Percentiles rank a stretch among this genome's conserved stretches.
Evolutionary conservation across 2,888 invertebrate genomes (phyloP).

Genomic region (Pandemis heparana): DNA sequence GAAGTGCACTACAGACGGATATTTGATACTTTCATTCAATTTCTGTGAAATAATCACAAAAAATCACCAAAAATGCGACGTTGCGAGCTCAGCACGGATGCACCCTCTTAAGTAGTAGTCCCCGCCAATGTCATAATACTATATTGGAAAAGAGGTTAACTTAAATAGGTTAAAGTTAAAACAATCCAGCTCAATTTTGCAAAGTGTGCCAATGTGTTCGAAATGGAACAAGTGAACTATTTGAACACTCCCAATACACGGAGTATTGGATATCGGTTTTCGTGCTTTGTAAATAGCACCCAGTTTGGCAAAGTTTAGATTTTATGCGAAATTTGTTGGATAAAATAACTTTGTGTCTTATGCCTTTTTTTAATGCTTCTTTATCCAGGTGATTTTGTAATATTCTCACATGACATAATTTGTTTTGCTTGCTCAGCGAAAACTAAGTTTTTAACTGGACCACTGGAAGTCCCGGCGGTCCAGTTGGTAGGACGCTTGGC

Average conservation of each 20-base stretch:
- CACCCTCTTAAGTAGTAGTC: too few relatives aligned
- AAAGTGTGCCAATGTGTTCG: constrained; percentile 2
- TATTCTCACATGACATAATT: too few relatives aligned
- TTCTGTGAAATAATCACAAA: too few relatives aligned
- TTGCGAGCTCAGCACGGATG: too few relatives aligned
- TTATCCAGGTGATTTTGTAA: too few relatives aligned
- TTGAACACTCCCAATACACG: constrained; percentile 1
- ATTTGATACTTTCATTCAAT: too few relatives aligned
- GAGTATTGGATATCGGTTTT: constrained; percentile 12
- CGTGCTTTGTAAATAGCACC: background rate
- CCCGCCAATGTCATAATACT: background rate
- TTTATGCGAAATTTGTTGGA: background rate
- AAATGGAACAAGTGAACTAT: constrained; percentile 4
- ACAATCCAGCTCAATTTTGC: background rate
- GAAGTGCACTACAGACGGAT: too few relatives aligned
- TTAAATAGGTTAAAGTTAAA: constrained; percentile 10
- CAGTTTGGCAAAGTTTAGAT: background rate
- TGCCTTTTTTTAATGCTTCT: background rate
- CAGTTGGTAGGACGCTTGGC: too few relatives aligned
- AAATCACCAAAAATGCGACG: too few relatives aligned
- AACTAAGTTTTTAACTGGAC: too few relatives aligned
- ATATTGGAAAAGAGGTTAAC: background rate
- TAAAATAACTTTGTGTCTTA: background rate
- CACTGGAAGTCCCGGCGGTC: too few relatives aligned
- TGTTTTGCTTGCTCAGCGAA: too few relatives aligned